Percentiles rank a stretch among this genome's conserved stretches.
These are phyloP conservation scores for Eidolon dupreanum DNA, from an alignment of 2,797 vertebrate genomes.

Conservation along the genomic window DNA sequence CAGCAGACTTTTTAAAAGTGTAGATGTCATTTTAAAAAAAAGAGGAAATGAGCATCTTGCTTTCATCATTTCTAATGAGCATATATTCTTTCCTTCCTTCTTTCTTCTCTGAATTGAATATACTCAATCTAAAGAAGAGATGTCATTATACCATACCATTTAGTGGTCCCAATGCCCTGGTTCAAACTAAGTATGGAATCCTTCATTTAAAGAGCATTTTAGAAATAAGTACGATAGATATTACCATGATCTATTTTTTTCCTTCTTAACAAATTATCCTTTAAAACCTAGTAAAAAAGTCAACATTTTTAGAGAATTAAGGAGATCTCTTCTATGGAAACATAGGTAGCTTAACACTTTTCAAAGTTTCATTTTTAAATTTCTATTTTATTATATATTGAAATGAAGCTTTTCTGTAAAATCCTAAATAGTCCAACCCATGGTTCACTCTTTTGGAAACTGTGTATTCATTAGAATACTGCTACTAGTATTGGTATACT, in stretches of 20 bases:
- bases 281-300: background rate
- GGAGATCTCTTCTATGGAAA: background rate
- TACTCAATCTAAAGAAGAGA: constrained; percentile 7
- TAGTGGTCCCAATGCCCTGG: background rate
- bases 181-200: constrained; percentile 52
- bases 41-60: background rate
- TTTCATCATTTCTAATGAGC: background rate
- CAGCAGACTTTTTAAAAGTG: background rate
- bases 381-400: background rate
- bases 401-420: constrained; percentile 35
- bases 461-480: background rate
- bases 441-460: constrained; percentile 19
- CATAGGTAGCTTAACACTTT: background rate
- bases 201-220: constrained; percentile 62
- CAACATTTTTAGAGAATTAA: constrained; percentile 9
- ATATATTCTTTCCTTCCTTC: background rate
- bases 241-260: constrained; percentile 11
- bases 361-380: background rate
- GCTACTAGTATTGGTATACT: background rate
- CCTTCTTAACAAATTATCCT: constrained; percentile 14
- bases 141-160: constrained; percentile 35
- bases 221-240: background rate
- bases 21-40: background rate
- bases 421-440: background rate
- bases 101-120: constrained; percentile 53